phyloP scores from a whole-genome alignment of 2,888 invertebrate genomes.

The Drosophila nigritarsus region DNA sequence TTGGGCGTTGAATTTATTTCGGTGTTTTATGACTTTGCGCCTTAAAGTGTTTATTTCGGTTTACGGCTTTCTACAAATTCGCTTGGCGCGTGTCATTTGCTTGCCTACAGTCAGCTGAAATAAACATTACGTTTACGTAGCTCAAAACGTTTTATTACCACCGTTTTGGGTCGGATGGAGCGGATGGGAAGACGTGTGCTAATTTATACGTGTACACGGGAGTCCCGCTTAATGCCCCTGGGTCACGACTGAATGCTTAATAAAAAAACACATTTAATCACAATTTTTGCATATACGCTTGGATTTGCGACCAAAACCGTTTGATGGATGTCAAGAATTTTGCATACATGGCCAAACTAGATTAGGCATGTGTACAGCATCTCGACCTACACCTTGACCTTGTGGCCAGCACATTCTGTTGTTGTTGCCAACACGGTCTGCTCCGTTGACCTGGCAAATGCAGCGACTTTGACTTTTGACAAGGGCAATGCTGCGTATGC shows the following conservation, averaged over 20 bases:
- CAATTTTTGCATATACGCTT: constrained; percentile 54
- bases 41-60: constrained; percentile 78
- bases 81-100: constrained; percentile 68
- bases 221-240: constrained; percentile 49
- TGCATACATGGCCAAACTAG: constrained; percentile 41
- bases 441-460: constrained; percentile 33
- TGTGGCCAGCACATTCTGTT: not conserved
- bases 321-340: constrained; percentile 36
- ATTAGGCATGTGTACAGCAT: constrained; percentile 10
- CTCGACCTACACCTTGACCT: constrained; percentile 23
- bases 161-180: constrained; percentile 19
- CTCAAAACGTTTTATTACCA: constrained; percentile 72
- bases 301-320: constrained; percentile 37
- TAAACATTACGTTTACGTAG: constrained; percentile 41
- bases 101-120: constrained; percentile 52
- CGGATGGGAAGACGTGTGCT: constrained; percentile 43
- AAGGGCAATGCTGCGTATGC: constrained; percentile 55
- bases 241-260: constrained; percentile 69
- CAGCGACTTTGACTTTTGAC: constrained; percentile 58
- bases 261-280: constrained; percentile 76
- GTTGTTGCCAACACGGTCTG: constrained; percentile 5
- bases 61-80: constrained; percentile 74
- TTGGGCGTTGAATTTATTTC: constrained; percentile 53
- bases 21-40: constrained; percentile 73
- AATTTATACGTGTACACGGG: constrained; percentile 63